Percentiles rank a stretch among this genome's conserved stretches.
These are phyloP conservation scores for Stegostoma tigrinum DNA, from an alignment of 2,113 vertebrate genomes.

Conservation along the genomic window DNA sequence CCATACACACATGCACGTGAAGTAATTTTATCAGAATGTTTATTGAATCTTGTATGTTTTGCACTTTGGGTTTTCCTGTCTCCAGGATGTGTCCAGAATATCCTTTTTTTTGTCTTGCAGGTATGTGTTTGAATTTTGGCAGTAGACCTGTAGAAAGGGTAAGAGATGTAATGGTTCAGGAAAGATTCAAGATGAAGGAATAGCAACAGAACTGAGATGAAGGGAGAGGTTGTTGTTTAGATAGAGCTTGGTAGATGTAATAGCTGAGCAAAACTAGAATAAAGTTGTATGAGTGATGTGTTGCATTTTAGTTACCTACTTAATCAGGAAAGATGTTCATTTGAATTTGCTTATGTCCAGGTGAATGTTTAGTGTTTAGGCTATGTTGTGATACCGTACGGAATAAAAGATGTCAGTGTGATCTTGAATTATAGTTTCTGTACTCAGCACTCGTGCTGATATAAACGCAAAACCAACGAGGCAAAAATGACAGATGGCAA, in stretches of 20 bases:
- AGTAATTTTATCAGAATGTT: not conserved
- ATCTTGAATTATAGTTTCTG: conserved; percentile 30
- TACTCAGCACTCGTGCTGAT: not conserved
- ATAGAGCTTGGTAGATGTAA: not conserved
- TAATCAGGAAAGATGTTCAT: not conserved
- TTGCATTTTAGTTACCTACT: not conserved
- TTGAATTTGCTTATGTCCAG: not conserved
- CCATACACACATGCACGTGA: too few relatives aligned
- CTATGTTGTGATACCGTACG: not conserved
- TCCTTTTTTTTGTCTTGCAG: not conserved
- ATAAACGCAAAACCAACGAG: conserved; percentile 32
- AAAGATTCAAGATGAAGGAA: not conserved
- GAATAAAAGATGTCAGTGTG: conserved; percentile 16
- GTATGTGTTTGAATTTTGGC: not conserved
- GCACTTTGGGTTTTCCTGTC: not conserved
- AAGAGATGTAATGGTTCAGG: not conserved
- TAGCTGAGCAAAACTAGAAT: not conserved
- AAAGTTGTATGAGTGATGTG: not conserved
- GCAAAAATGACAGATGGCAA: conserved; percentile 34
- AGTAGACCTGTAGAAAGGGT: not conserved
- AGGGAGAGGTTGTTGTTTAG: not conserved
- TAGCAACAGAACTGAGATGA: not conserved
- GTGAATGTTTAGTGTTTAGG: not conserved
- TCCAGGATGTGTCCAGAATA: not conserved
- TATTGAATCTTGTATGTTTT: not conserved